These are phyloP conservation scores for Papilio xuthus DNA, from an alignment of 1,140 invertebrate species.

Conservation along the genomic window DNA sequence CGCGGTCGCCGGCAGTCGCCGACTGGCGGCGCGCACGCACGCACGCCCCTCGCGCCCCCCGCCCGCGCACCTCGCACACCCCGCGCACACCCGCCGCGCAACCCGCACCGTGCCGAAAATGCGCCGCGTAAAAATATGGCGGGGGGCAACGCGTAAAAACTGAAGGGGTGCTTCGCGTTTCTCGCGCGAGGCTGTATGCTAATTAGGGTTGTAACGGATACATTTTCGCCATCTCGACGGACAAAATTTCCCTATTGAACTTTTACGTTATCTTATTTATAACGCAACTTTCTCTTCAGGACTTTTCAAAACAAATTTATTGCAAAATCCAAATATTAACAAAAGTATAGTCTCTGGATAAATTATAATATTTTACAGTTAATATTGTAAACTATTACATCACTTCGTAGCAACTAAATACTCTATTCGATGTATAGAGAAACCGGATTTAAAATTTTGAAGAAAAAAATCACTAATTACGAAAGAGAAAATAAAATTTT, in stretches of 20 bases:
- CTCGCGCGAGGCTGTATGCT: conserved; percentile 73
- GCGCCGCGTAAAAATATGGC: conserved; percentile 70
- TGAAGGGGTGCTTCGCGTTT: conserved; percentile 71
- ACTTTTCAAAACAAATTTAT: not conserved
- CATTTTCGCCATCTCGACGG: conserved; percentile 8
- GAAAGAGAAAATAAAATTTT: not conserved
- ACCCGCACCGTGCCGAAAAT: conserved; percentile 48
- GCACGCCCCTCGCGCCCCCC: conserved; percentile 42
- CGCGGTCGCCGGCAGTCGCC: conserved; percentile 70
- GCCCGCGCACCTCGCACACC: conserved; percentile 42
- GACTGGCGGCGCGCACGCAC: conserved; percentile 77
- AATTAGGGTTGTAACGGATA: conserved; percentile 38
- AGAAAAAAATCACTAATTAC: not conserved
- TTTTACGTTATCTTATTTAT: not conserved
- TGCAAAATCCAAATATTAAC: not conserved
- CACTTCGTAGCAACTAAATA: not conserved
- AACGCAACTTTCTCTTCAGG: not conserved
- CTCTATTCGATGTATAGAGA: not conserved
- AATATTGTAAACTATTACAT: not conserved
- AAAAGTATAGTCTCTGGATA: not conserved
- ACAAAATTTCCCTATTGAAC: conserved; percentile 12
- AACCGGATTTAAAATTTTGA: not conserved
- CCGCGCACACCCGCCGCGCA: conserved; percentile 42
- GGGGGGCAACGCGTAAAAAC: conserved; percentile 71
- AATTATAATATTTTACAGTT: not conserved